Conservation (phyloP, 1,140 invertebrate genomes). For the Pinna nobilis region DNA sequence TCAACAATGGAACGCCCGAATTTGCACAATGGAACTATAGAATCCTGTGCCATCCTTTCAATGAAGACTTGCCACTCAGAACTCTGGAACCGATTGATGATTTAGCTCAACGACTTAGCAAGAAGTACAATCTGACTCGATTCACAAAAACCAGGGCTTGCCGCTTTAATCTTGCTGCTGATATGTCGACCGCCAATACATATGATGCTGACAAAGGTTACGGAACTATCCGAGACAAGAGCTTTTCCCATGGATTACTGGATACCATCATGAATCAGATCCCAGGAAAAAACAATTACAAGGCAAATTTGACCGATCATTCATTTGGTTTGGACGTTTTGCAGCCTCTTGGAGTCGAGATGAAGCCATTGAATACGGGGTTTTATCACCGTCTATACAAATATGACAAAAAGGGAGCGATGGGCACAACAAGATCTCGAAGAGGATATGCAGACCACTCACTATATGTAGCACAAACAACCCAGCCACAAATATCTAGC, state of each 20-base stretch:
- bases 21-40: conserved; percentile 60
- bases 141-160: conserved; percentile 24
- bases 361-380: conserved; percentile 20
- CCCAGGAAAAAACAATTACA: conserved; percentile 48
- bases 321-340: conserved; percentile 27
- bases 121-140: conserved; percentile 21
- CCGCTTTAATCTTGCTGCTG: conserved; percentile 31
- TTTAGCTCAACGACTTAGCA: conserved; percentile 21
- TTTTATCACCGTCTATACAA: conserved; percentile 56
- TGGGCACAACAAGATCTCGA: conserved; percentile 38
- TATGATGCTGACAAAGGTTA: conserved; percentile 25
- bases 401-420: conserved; percentile 46
- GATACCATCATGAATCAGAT: conserved; percentile 52
- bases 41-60: conserved; percentile 50
- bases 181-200: neutral
- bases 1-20: conserved; percentile 45
- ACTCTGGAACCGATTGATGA: conserved; percentile 35
- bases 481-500: conserved; percentile 40
- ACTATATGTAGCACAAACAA: conserved; percentile 56
- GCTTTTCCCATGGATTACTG: conserved; percentile 15
- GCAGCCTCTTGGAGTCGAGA: neutral
- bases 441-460: conserved; percentile 57
- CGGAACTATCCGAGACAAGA: conserved; percentile 13
- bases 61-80: conserved; percentile 37
- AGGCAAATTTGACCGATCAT: conserved; percentile 25